Evolutionary conservation across 2,888 invertebrate genomes (phyloP).

Genomic region (Ochropacha duplaris): DNA sequence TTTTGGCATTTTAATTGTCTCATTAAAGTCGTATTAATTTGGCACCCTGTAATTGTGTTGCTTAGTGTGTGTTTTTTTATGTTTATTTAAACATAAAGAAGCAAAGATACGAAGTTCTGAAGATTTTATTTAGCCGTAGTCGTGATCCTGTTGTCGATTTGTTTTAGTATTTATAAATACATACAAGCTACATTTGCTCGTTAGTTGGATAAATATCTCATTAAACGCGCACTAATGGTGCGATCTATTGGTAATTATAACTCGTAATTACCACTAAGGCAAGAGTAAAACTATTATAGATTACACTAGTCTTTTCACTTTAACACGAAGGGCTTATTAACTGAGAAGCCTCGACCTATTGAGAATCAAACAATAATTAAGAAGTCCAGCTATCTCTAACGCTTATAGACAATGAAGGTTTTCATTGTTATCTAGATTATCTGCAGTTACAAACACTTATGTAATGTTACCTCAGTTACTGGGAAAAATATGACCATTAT

Average conservation of each 20-base stretch:
- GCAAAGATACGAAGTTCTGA: neutral
- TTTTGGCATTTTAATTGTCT: constrained; percentile 58
- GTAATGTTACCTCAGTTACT: neutral
- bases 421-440: neutral
- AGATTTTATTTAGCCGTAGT: neutral
- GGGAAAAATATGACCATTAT: neutral
- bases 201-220: neutral
- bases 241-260: neutral
- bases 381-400: neutral
- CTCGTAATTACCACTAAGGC: neutral
- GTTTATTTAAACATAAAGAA: neutral
- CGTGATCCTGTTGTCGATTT: neutral
- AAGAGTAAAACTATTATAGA: neutral
- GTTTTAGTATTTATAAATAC: neutral
- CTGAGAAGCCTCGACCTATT: neutral
- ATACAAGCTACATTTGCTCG: neutral
- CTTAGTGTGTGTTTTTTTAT: constrained; percentile 13
- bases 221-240: neutral
- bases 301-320: neutral
- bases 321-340: neutral
- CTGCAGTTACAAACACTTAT: neutral
- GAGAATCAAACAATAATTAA: neutral
- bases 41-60: constrained; percentile 35
- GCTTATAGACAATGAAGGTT: neutral
- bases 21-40: constrained; percentile 56